Percentiles rank a stretch among this genome's conserved stretches.
Conservation (phyloP, 2,797 vertebrate species). For the Geotria australis region DNA sequence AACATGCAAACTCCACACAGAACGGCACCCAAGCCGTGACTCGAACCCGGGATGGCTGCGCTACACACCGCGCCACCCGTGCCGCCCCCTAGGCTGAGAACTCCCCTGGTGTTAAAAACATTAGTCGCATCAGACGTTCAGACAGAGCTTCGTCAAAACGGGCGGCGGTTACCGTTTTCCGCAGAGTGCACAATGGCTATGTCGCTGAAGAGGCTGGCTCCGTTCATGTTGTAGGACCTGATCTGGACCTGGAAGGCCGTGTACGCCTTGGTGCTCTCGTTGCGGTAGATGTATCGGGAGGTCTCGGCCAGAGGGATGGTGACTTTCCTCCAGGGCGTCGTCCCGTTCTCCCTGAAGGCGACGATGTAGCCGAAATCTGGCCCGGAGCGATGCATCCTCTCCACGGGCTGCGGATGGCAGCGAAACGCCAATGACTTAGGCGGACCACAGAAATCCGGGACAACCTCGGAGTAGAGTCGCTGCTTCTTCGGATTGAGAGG, state of each 20-base stretch:
- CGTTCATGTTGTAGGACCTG: conserved; percentile 46
- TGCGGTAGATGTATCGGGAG: conserved; percentile 36
- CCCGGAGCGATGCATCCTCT: conserved; percentile 73
- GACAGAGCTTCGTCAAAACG: not conserved
- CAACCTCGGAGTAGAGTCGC: no score
- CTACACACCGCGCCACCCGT: no score
- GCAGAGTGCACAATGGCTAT: conserved; percentile 46
- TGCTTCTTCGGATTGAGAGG: no score
- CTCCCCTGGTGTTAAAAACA: no score
- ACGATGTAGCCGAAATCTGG: conserved; percentile 64
- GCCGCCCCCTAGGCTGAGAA: no score
- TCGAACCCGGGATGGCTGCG: no score
- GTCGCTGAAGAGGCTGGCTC: conserved; percentile 70
- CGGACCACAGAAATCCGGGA: no score
- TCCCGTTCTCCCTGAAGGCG: conserved; percentile 34
- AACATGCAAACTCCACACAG: no score
- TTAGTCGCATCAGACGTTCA: no score
- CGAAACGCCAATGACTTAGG: no score
- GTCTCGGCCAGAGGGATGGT: conserved; percentile 35
- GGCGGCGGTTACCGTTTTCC: conserved; percentile 44
- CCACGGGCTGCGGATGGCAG: conserved; percentile 21
- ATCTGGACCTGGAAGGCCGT: conserved; percentile 75
- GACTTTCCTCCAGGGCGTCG: conserved; percentile 20
- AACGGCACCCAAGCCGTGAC: no score
- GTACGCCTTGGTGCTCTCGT: conserved; percentile 42